These are phyloP conservation scores for Petrocephalus microphthalmus DNA, from an alignment of 2,113 vertebrate species.

Conservation along the genomic window DNA sequence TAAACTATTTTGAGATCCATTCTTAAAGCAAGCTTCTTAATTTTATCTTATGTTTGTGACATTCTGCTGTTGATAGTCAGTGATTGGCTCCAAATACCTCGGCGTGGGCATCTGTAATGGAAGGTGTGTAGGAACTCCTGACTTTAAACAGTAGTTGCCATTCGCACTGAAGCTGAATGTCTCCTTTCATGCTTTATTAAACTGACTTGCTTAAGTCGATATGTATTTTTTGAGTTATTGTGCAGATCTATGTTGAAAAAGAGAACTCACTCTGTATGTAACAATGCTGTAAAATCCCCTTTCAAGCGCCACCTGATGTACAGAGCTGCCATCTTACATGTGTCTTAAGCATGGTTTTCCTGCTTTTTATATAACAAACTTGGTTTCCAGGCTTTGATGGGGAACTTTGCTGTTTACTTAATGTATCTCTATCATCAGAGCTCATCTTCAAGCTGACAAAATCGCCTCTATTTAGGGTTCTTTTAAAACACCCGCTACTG, in stretches of 20 bases:
- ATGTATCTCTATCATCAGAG: neutral
- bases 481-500: neutral
- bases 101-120: too few species aligned
- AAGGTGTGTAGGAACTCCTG: too few species aligned
- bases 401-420: constrained; percentile 21
- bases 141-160: too few species aligned
- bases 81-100: too few species aligned
- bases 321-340: constrained; percentile 45
- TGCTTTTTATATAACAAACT: constrained; percentile 50
- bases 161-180: too few species aligned
- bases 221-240: constrained; percentile 27
- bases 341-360: constrained; percentile 38
- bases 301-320: constrained; percentile 44
- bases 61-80: too few species aligned
- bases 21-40: too few species aligned
- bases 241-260: constrained; percentile 20
- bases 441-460: constrained; percentile 1
- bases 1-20: too few species aligned
- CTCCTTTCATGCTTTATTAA: too few species aligned
- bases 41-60: too few species aligned
- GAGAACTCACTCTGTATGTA: constrained; percentile 14
- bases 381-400: constrained; percentile 28
- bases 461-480: neutral
- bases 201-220: too few species aligned
- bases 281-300: constrained; percentile 35